Evolutionary conservation across 2,888 invertebrate genomes (phyloP), one percentile per base, ranked within the genome.

Genomic region (Acleris cristana): DNA sequence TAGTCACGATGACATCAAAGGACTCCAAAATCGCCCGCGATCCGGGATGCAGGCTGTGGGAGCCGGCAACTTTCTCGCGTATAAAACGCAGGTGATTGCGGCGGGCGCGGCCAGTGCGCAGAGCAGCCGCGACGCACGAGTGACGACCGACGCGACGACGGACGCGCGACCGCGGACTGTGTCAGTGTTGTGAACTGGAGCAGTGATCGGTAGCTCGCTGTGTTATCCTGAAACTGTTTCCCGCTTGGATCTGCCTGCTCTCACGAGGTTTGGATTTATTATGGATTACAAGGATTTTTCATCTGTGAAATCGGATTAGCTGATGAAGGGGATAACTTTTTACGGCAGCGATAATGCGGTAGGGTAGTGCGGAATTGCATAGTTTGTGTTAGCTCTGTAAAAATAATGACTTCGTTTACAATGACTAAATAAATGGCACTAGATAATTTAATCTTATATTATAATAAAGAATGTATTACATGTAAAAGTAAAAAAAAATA

Each of bases 221-320:
- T 87, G 90, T 89, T 90, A 89, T 89, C 90, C 87, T 88, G 90
- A 88, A 87, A 86, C 90, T 87, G 87, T 88, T 87, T 83, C 66
- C 53, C 59, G 58, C 14, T 40, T 54, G 69, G 58, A 67, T 65
- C 65, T 65, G 64, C 59, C 60, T 54, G 49, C 63, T 44, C 56
- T 59, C 51, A 49, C 30, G 61, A 68, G 67, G 67, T 63, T 70
- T 69, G 70, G 65, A 68, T 59, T 69, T 60, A 57, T 65, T 53
- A 48, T 61, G 60, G 64, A 34, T 67, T 67, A 26, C 12, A 30
- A n/a, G 45, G 23, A 26, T 4, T 8, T 26, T 5, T 53, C 26
- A 49, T 48, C 30, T n/a, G 61, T 66, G 34, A 30, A n/a, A 18
- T 51, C 40, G 40, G 49, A 21, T 51, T 48, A 55, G 45, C 21